Evolutionary conservation across 2,797 vertebrate species (phyloP), one percentile per base, ranked within the genome.

Genomic region (Ctenochaetus hawaiiensis): DNA sequence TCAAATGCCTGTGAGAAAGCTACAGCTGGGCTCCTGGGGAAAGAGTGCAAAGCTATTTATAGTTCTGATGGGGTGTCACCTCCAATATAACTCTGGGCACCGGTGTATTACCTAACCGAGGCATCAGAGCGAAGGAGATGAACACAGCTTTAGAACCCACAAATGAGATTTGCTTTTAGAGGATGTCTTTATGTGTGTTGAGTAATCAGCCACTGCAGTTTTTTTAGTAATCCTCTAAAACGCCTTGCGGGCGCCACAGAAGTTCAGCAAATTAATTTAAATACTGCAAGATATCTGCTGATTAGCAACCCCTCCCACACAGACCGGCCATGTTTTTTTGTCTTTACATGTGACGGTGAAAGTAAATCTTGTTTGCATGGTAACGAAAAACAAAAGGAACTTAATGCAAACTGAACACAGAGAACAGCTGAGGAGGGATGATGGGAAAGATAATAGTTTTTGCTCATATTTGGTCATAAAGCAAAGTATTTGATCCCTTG

Each of bases 1-100:
- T 93, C 92, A 90, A 87, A 93, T 86, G 77, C 77, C 79, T 58
- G 57, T 57, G 77, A 89, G 83, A 81, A 73, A 75, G 80, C 83
- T 91, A 77, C 89, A 90, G 90, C 88, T 91, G 90, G 77, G 90
- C 75, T 90, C 89, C 85, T 77, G 77, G 60, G 82, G 79, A 85
- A 67, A 80, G 85, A 78, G 88, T 87, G 80, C 86, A 78, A 16
- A 39, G 78, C 90, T 93, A 93, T 94, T 92, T 93, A 90, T 92
- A 93, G 85, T 23, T 37, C 45, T 86, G 84, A 91, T 75, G 63
- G 81, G 86, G 86, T 90, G 93, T 91, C 92, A 91, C 84, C 89
- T 93, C 86, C 81, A 83, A 84, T 93, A 89, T 81, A 89, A 89
- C 78, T 88, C 80, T 75, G 49, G 57, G 77, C 17, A 37, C 78